Evolutionary conservation across 2,888 invertebrate species (phyloP), one percentile per base, ranked within the genome.

Genomic region (Eledone cirrhosa): DNA sequence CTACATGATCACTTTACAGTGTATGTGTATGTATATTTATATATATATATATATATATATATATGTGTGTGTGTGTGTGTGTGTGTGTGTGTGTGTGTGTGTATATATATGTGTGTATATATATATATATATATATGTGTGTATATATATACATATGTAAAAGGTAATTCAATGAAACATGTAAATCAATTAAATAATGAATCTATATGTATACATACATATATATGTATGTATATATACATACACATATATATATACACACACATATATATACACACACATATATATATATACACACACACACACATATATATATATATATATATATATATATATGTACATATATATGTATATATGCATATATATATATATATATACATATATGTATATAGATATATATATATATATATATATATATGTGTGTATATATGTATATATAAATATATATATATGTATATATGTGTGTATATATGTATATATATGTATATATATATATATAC

Each of bases 161-260:
- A n/a, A n/a, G n/a, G n/a, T n/a, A n/a, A n/a, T n/a, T n/a, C n/a
- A n/a, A n/a, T n/a, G n/a, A n/a, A n/a, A n/a, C n/a, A n/a, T n/a
- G n/a, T n/a, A n/a, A n/a, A n/a, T n/a, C n/a, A n/a, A n/a, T n/a
- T n/a, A n/a, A n/a, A n/a, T n/a, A n/a, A n/a, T n/a, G n/a, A n/a
- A n/a, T n/a, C n/a, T 14, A 27, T 11, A 27, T 24, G 11, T 7
- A 63, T 16, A 63, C 19, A 8, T 63, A 22, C n/a, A 24, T 65
- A n/a, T 65, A 65, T 65, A 65, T 65, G 24, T 65, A 65, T 65
- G 29, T 65, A 67, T 24, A 67, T 24, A 67, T 13, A 74, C 72
- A 78, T 53, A 78, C 72, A 69, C 74, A 24, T 14, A 72, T 53
- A 72, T 53, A 72, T n/a, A 72, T 31, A 78, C 74, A 72, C 72